Conservation (phyloP, 2,113 vertebrate genomes). For the human region GRCh38 chr7:135619501-135620000, state of each 20-base stretch:
- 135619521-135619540: conserved; percentile 85
- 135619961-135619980: not conserved
- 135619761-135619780: conserved; percentile 59
- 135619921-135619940: conserved; percentile 10
- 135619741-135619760: not conserved
- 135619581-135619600: conserved; percentile 75
- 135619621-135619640: conserved; percentile 97
- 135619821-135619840: conserved; percentile 96
- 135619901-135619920: not conserved
- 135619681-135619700: conserved; percentile 92
- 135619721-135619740: conserved; percentile 37
- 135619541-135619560: conserved; percentile 75
- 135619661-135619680: conserved; percentile 97
- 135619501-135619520: conserved; percentile 95
- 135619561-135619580: conserved; percentile 81
- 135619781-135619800: conserved; percentile 92
- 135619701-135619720: conserved; percentile 6
- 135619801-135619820: conserved; percentile 96
- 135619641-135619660: conserved; percentile 95
- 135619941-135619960: not conserved
- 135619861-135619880: conserved; percentile 97
- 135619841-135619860: conserved; percentile 97
- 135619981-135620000: not conserved
- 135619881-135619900: conserved; percentile 88
- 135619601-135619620: conserved; percentile 86